Conservation (phyloP, 2,888 invertebrate genomes). For the Brachyptera risi region DNA sequence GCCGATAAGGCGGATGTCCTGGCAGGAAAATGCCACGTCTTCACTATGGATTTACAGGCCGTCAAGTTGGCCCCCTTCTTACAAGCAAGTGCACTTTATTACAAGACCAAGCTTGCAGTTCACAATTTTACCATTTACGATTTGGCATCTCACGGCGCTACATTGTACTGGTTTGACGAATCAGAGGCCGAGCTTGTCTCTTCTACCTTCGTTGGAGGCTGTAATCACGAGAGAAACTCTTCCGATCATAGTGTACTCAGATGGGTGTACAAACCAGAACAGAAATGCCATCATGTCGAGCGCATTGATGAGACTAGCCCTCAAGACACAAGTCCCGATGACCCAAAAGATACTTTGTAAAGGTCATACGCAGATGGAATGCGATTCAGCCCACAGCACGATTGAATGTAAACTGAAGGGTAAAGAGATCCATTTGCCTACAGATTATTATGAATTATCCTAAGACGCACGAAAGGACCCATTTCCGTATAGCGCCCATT, state of each 20-base stretch:
- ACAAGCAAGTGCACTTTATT: slow-evolving; percentile 35
- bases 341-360: not conserved
- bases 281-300: slow-evolving; percentile 37
- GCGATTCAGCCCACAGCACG: slow-evolving; percentile 41
- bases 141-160: slow-evolving; percentile 32
- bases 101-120: slow-evolving; percentile 37
- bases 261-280: slow-evolving; percentile 36
- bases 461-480: slow-evolving; percentile 26
- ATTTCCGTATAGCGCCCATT: not conserved
- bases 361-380: slow-evolving; percentile 32
- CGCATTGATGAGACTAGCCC: slow-evolving; percentile 36
- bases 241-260: slow-evolving; percentile 36
- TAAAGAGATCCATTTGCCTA: slow-evolving; percentile 33
- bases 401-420: slow-evolving; percentile 41
- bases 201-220: slow-evolving; percentile 32
- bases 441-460: slow-evolving; percentile 28
- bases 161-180: slow-evolving; percentile 36
- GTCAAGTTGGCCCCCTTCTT: slow-evolving; percentile 36
- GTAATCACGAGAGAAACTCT: slow-evolving; percentile 12
- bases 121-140: slow-evolving; percentile 39
- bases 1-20: slow-evolving; percentile 26
- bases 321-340: slow-evolving; percentile 30
- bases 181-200: slow-evolving; percentile 32
- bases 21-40: slow-evolving; percentile 31
- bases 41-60: slow-evolving; percentile 36